phyloP scores from a whole-genome alignment of 2,797 vertebrate species.

The Gymnothorax javanicus region DNA sequence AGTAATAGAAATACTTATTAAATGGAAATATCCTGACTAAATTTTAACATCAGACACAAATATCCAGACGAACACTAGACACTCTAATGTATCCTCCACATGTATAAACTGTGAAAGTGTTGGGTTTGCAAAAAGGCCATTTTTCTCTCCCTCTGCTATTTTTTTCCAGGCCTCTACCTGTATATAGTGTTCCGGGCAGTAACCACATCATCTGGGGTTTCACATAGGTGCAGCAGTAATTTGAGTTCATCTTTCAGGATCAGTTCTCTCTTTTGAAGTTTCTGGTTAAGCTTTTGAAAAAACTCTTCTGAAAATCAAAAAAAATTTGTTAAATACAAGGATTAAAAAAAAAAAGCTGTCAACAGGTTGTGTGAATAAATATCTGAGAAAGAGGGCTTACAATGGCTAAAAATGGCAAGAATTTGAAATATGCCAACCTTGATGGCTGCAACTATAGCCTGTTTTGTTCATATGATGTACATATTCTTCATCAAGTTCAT shows the following conservation, averaged over 20 bases:
- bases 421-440: neutral
- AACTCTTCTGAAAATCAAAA: conserved; percentile 74
- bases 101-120: neutral
- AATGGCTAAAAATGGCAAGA: neutral
- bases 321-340: neutral
- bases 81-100: neutral
- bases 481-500: neutral
- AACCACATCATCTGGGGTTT: conserved; percentile 77
- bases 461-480: neutral
- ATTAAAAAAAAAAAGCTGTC: no score
- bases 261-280: conserved; percentile 75
- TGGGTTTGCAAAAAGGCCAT: neutral
- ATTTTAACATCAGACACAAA: neutral
- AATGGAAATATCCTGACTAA: neutral
- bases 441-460: neutral
- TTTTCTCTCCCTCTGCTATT: neutral
- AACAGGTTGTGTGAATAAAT: no score
- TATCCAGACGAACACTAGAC: neutral
- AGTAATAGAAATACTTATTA: neutral
- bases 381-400: no score
- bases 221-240: conserved; percentile 83
- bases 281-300: conserved; percentile 75
- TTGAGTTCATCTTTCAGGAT: conserved; percentile 83
- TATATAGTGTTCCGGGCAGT: conserved; percentile 80
- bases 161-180: conserved; percentile 67